Conservation (phyloP, 2,113 vertebrate species). For the Aegypius monachus region DNA sequence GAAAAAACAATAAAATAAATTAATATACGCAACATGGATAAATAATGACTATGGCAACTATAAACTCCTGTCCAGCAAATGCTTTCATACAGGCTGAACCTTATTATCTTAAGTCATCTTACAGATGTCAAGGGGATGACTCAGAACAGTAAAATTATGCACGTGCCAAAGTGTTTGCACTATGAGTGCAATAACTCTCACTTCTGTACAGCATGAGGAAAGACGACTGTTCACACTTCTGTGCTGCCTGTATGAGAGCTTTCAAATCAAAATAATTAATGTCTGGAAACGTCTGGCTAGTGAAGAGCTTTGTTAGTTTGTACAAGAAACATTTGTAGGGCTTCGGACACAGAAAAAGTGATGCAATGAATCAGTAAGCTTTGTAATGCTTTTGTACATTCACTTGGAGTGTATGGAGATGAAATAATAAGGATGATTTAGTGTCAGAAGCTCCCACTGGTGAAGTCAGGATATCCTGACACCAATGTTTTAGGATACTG, state of each 20-base stretch:
- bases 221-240: background rate
- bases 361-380: background rate
- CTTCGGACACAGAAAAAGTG: background rate
- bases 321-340: background rate
- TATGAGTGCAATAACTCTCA: background rate
- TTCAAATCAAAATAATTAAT: constrained; percentile 26
- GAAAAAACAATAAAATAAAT: background rate
- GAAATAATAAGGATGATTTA: background rate
- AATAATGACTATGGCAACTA: background rate
- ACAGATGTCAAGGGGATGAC: background rate
- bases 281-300: background rate
- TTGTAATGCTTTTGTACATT: background rate
- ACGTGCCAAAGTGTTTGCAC: background rate
- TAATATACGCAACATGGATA: background rate
- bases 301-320: background rate
- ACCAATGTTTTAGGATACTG: background rate
- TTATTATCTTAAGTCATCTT: background rate
- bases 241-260: background rate
- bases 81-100: background rate
- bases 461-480: constrained; percentile 23
- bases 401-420: background rate
- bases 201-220: background rate
- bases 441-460: background rate
- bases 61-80: background rate
- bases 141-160: constrained; percentile 13